Percentiles rank a stretch among this genome's conserved stretches.
These are phyloP conservation scores for Leptopilina clavipes DNA, from an alignment of 1,140 invertebrate species.

Conservation along the genomic window DNA sequence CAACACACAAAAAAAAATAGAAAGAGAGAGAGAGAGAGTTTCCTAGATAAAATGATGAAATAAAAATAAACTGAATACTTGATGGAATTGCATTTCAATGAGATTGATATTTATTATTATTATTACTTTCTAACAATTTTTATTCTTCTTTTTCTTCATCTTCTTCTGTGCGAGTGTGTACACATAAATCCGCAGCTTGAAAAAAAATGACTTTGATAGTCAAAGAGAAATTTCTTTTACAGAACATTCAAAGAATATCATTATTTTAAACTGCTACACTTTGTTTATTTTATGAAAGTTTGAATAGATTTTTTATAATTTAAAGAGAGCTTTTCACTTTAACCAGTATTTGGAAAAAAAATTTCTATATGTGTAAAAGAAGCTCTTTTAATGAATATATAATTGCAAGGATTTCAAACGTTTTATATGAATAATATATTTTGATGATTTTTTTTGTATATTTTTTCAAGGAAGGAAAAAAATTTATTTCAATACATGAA, in stretches of 20 bases:
- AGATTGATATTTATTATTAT: constrained; percentile 21
- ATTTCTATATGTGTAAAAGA: neutral
- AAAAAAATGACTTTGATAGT: neutral
- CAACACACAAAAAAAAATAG: neutral
- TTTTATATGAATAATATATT: neutral
- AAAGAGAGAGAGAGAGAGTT: too few species aligned
- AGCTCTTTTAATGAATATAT: neutral
- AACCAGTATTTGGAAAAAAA: constrained; percentile 6
- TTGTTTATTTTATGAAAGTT: neutral
- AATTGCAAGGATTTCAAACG: neutral
- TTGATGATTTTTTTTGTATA: neutral
- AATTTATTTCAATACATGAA: too few species aligned
- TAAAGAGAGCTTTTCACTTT: neutral
- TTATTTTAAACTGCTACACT: constrained; percentile 1
- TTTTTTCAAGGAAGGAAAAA: too few species aligned
- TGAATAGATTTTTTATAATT: neutral
- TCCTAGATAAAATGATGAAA: constrained; percentile 35
- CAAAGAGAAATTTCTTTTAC: neutral
- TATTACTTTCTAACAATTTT: neutral
- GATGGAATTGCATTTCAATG: constrained; percentile 1
- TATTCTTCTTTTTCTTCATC: neutral
- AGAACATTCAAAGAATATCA: constrained; percentile 11
- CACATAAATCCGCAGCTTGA: neutral
- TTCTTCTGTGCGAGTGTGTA: neutral
- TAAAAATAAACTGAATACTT: constrained; percentile 17